These are phyloP conservation scores for Slavum lentiscoides DNA, from an alignment of 2,888 invertebrate genomes.

Conservation along the genomic window DNA sequence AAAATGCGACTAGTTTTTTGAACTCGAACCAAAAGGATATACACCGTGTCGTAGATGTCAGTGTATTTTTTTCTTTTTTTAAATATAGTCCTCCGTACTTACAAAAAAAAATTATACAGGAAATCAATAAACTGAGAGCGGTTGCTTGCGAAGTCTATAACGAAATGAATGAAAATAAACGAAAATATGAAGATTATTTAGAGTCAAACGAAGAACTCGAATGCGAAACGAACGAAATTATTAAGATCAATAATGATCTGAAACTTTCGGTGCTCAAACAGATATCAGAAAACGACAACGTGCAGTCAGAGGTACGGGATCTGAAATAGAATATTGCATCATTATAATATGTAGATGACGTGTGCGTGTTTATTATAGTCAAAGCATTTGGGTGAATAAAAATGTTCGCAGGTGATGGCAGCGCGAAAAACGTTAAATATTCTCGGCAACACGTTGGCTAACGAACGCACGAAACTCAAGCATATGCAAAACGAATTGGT, in stretches of 20 bases:
- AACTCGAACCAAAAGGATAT: conserved; percentile 54
- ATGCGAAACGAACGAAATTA: conserved; percentile 46
- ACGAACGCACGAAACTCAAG: conserved; percentile 63
- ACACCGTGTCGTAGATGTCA: conserved; percentile 51
- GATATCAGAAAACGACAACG: conserved; percentile 31
- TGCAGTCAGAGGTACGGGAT: conserved; percentile 56
- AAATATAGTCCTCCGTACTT: background rate
- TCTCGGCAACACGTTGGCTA: conserved; percentile 55
- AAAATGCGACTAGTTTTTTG: conserved; percentile 55
- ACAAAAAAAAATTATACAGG: conserved; percentile 24
- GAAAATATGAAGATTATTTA: conserved; percentile 37
- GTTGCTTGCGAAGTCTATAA: conserved; percentile 40
- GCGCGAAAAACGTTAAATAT: conserved; percentile 10
- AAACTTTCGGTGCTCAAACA: conserved; percentile 15
- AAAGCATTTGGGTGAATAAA: background rate
- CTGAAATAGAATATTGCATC: too few species aligned
- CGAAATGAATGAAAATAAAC: conserved; percentile 40
- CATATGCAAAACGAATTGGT: conserved; percentile 62
- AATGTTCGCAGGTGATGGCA: conserved; percentile 8
- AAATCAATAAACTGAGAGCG: conserved; percentile 40
- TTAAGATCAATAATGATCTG: conserved; percentile 46
- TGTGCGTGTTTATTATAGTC: background rate
- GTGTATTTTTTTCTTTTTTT: background rate
- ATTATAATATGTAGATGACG: background rate
- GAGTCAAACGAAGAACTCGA: conserved; percentile 40